Conservation (phyloP, 2,113 vertebrate species). For the Drymodes brunneopygia region DNA sequence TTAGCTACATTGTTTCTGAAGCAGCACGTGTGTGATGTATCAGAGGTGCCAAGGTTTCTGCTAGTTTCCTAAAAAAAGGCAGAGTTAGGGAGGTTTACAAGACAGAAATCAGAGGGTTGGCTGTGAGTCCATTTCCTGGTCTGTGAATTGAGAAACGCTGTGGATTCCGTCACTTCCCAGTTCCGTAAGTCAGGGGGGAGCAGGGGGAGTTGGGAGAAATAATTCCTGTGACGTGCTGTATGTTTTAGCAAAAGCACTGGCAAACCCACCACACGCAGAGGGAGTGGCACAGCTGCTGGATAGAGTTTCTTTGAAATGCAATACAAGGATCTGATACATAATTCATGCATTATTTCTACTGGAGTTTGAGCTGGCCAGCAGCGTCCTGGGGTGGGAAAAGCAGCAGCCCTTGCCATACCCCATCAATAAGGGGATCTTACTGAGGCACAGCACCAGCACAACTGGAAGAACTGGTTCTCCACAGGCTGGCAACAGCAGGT, state of each 20-base stretch:
- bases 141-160: neutral
- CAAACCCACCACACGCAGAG: neutral
- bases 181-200: neutral
- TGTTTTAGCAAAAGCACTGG: neutral
- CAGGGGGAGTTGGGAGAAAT: neutral
- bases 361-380: neutral
- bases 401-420: neutral
- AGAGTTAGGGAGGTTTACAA: neutral
- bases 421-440: accelerated
- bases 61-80: neutral
- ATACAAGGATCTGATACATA: neutral
- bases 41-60: neutral
- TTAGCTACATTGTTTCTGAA: neutral
- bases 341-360: neutral
- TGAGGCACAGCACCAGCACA: neutral
- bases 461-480: neutral
- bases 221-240: neutral
- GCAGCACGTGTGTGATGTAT: neutral
- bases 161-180: neutral
- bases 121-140: neutral
- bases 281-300: neutral
- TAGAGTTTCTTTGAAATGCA: neutral
- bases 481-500: neutral
- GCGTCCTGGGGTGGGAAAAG: neutral
- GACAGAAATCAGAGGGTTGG: neutral